Evolutionary conservation across 2,888 invertebrate species (phyloP).

Genomic region (Cybosia mesomella): DNA sequence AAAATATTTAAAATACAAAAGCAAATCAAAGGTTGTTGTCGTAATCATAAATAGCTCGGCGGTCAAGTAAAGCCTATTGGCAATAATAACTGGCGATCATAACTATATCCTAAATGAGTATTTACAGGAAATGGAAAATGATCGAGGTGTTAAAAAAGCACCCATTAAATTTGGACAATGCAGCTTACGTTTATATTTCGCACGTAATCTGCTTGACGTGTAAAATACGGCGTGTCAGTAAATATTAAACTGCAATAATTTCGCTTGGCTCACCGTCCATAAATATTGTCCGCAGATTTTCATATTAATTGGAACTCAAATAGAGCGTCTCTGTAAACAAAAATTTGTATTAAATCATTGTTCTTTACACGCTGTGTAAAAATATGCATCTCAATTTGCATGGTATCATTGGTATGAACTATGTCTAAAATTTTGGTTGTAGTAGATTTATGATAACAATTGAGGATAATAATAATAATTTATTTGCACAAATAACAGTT

Average conservation of each 20-base stretch:
- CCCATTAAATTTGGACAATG: constrained; percentile 76
- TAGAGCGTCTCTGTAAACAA: constrained; percentile 69
- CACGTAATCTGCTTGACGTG: constrained; percentile 77
- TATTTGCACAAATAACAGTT: too few relatives aligned
- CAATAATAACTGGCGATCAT: constrained; percentile 66
- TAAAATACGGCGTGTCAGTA: constrained; percentile 81
- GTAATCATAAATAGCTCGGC: constrained; percentile 55
- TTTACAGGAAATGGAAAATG: constrained; percentile 67
- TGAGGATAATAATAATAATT: too few relatives aligned
- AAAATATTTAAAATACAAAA: constrained; percentile 32
- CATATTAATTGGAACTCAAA: constrained; percentile 77
- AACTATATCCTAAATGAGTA: constrained; percentile 64
- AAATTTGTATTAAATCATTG: constrained; percentile 69
- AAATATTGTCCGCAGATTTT: constrained; percentile 80
- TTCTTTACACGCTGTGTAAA: constrained; percentile 25
- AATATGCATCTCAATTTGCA: not conserved
- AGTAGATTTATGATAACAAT: too few relatives aligned
- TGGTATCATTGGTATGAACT: not conserved
- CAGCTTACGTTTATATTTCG: constrained; percentile 74
- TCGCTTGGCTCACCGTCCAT: constrained; percentile 73
- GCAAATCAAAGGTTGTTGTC: constrained; percentile 47
- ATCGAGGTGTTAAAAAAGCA: constrained; percentile 75
- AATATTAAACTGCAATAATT: constrained; percentile 82
- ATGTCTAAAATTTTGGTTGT: not conserved
- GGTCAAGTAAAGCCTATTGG: constrained; percentile 49